Evolutionary conservation across 2,797 vertebrate genomes (phyloP).

Genomic region (Artibeus jamaicensis): DNA sequence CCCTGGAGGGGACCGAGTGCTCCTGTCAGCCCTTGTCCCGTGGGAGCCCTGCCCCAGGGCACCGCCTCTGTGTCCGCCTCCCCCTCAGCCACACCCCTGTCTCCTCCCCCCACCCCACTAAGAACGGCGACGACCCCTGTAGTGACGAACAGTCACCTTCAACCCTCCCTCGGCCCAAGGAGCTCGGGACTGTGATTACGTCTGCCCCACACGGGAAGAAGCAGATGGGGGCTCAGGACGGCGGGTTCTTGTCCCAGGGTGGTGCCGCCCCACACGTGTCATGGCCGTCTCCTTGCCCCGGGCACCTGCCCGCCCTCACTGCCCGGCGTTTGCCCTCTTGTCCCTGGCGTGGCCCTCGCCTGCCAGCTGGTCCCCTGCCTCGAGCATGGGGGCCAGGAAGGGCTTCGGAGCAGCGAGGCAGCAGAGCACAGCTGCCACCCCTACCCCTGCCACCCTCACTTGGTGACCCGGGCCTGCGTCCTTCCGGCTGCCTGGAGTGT

Average conservation of each 20-base stretch:
- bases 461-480: neutral
- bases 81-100: neutral
- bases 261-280: accelerated
- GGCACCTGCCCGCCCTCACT: accelerated
- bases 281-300: accelerated
- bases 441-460: neutral
- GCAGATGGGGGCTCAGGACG: accelerated
- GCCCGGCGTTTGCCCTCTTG: neutral
- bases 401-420: neutral
- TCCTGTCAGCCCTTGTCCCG: accelerated
- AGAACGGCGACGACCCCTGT: accelerated
- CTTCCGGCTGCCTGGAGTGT: neutral
- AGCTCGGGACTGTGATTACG: neutral
- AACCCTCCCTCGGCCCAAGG: neutral
- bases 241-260: neutral
- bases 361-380: conserved; percentile 37
- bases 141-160: no score
- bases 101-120: no score
- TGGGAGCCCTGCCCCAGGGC: neutral
- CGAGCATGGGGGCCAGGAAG: neutral
- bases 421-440: neutral
- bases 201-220: neutral
- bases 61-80: neutral
- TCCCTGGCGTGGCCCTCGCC: neutral
- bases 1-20: neutral